Percentiles rank a stretch among this genome's conserved stretches.
phyloP scores from a whole-genome alignment of 1,140 invertebrate genomes.

The Zaprionus africanus region DNA sequence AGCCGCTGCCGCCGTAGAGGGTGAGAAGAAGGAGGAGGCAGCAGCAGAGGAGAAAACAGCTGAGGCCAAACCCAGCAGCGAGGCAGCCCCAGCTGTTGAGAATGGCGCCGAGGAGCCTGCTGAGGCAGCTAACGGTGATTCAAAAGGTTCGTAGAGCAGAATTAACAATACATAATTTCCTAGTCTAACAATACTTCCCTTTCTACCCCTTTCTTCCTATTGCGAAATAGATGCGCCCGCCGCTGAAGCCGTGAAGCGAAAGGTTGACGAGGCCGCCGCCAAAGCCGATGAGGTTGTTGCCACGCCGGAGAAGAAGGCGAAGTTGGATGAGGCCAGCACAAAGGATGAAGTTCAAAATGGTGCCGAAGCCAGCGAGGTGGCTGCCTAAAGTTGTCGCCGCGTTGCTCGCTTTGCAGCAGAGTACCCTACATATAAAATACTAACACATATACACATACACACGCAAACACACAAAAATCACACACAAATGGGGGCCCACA shows the following conservation, averaged over 20 bases:
- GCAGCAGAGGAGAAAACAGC: constrained; percentile 59
- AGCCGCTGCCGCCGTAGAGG: constrained; percentile 42
- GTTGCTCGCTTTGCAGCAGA: constrained; percentile 28
- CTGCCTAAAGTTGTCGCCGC: constrained; percentile 70
- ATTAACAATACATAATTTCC: no score
- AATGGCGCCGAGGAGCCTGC: constrained; percentile 61
- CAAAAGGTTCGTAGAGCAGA: constrained; percentile 66
- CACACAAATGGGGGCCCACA: constrained; percentile 44
- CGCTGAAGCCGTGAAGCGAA: constrained; percentile 80
- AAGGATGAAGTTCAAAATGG: constrained; percentile 83
- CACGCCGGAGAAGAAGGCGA: constrained; percentile 83
- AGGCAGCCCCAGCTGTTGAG: constrained; percentile 62
- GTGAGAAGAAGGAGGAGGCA: constrained; percentile 29
- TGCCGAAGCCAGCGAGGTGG: constrained; percentile 81
- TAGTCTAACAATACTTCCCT: neutral
- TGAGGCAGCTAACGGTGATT: constrained; percentile 79
- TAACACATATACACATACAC: constrained; percentile 65
- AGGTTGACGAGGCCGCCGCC: constrained; percentile 71
- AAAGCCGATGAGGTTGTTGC: constrained; percentile 78
- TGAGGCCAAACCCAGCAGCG: constrained; percentile 66
- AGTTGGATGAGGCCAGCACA: constrained; percentile 80
- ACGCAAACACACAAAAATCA: constrained; percentile 36
- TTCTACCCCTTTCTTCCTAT: neutral
- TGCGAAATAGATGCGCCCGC: constrained; percentile 60
- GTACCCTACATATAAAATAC: constrained; percentile 70